Conservation (phyloP, 1,140 invertebrate species). For the Ips typographus region DNA sequence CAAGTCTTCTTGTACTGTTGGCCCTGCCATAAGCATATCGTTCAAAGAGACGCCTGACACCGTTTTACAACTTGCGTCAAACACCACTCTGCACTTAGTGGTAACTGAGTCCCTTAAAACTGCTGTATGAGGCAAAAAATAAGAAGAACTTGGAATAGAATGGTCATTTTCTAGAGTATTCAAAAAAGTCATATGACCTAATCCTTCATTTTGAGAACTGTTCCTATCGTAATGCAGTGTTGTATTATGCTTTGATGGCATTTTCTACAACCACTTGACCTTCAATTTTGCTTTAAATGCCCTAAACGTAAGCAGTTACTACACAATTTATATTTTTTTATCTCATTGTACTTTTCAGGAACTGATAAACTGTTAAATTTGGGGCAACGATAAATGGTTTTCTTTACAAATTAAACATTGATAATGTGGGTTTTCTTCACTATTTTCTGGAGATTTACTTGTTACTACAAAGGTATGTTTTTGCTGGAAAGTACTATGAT, state of each 20-base stretch:
- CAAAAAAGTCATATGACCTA: conserved; percentile 23
- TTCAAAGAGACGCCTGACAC: conserved; percentile 50
- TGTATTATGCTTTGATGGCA: conserved; percentile 6
- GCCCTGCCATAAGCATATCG: conserved; percentile 33
- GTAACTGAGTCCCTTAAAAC: conserved; percentile 43
- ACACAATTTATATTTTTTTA: neutral
- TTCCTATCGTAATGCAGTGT: neutral
- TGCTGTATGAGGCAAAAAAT: conserved; percentile 50
- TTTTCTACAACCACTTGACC: neutral
- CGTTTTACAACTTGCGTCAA: conserved; percentile 48
- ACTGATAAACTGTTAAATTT: neutral
- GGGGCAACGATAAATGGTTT: neutral
- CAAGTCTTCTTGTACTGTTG: neutral
- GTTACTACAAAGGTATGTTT: neutral
- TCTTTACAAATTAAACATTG: neutral
- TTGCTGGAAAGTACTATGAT: neutral
- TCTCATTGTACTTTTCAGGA: neutral
- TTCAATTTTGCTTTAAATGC: neutral
- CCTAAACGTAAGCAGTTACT: neutral
- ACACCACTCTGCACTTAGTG: conserved; percentile 48
- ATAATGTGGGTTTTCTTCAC: neutral
- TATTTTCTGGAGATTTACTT: neutral
- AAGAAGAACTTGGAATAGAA: conserved; percentile 21
- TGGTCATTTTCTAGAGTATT: neutral
- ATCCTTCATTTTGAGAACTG: neutral